phyloP scores from a whole-genome alignment of 1,140 invertebrate genomes.

The Lasioglossum albipes region DNA sequence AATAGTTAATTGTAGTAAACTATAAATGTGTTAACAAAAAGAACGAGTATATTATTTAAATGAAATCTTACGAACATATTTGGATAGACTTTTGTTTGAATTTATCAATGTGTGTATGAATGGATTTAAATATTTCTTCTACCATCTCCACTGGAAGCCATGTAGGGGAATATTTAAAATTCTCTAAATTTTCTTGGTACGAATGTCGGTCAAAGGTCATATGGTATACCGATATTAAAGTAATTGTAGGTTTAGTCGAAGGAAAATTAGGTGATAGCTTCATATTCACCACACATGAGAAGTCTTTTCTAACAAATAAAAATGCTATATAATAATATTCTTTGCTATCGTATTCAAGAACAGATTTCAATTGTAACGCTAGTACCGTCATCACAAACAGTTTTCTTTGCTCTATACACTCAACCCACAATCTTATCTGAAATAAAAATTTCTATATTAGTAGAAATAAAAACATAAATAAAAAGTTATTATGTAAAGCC shows the following conservation, averaged over 20 bases:
- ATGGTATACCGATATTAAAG: constrained; percentile 69
- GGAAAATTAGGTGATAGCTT: constrained; percentile 66
- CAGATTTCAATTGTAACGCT: constrained; percentile 27
- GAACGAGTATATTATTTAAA: background rate
- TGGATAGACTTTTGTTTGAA: constrained; percentile 52
- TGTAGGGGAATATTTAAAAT: constrained; percentile 6
- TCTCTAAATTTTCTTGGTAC: constrained; percentile 28
- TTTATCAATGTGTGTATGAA: constrained; percentile 19
- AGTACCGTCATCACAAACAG: constrained; percentile 54
- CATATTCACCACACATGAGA: constrained; percentile 64
- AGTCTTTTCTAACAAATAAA: constrained; percentile 56
- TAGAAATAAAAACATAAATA: background rate
- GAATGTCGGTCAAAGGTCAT: constrained; percentile 22
- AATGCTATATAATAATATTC: constrained; percentile 59
- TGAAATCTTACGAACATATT: constrained; percentile 39
- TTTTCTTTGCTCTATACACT: constrained; percentile 50
- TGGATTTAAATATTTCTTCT: constrained; percentile 1
- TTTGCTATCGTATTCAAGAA: constrained; percentile 68
- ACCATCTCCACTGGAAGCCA: constrained; percentile 21
- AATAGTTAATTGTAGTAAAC: constrained; percentile 25
- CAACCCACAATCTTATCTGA: constrained; percentile 58
- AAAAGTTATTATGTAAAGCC: background rate
- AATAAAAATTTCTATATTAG: constrained; percentile 32
- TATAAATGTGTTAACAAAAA: background rate
- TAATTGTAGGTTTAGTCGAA: constrained; percentile 58